Base-by-base conservation (phyloP, 1,140 invertebrate species). In the Drosophila teissieri region DNA sequence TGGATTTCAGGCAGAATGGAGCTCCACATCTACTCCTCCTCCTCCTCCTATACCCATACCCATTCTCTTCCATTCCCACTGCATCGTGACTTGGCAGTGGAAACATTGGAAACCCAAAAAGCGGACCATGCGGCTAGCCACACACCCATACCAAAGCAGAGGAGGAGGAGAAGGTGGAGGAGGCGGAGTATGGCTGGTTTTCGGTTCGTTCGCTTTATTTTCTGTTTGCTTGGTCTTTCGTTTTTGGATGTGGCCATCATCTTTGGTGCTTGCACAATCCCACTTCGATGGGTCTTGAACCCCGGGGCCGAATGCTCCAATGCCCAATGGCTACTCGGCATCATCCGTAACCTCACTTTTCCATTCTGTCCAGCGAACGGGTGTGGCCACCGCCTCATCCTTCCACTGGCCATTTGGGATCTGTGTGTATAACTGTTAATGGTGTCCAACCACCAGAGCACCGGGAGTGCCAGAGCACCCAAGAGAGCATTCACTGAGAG, bases 271-370 rank as follows among this genome's bases (percentile, higher is more conserved):
- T 73, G 70, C 70, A 73, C 70, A 73, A 73, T 62, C 55, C 48
- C 36, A 14, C 53, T 31, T 48, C 42, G 31, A 42, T 31, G 34
- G 61, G 10, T 27, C 36, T 19, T 36, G 27, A 17, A 5, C 44
- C 17, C 51, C 22, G 51, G 31, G 34, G 45, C 34, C 34, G 37
- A 40, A 10, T 31, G 27, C 27, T 7, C 31, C 31, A 10, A 2
- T 31, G 31, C 8, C 31, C 19, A 19, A 48, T 51, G 36, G 61
- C 39, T 55, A 39, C 22, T 36, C 54, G 73, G 44, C 68, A 73
- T 54, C 42, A 19, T 45, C 45, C 70, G 60, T 76, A 76, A 76
- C 73, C 73, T 76, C 73, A 76, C 73, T 76, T 75, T 75, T 57
- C 19, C 46, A 12, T 12, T 10, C 31, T 42, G 63, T 56, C 67